phyloP scores from a whole-genome alignment of 2,797 vertebrate genomes.

The Sebastes vulpes region DNA sequence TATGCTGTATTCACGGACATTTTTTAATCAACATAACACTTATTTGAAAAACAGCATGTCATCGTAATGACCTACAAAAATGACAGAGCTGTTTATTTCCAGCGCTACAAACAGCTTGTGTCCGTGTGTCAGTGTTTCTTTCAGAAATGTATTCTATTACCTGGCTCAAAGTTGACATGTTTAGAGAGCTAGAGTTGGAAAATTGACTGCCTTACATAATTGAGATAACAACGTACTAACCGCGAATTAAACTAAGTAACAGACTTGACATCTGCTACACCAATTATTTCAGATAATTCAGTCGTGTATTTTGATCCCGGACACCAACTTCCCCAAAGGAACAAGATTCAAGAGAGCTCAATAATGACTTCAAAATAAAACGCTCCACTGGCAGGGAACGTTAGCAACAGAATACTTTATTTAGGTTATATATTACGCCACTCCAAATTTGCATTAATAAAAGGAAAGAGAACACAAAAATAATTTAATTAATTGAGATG shows the following conservation, averaged over 20 bases:
- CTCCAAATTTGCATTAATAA: not conserved
- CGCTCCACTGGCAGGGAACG: not conserved
- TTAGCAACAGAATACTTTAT: not conserved
- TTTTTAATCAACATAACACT: conserved; percentile 26
- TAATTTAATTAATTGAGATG: not conserved
- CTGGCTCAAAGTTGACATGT: conserved; percentile 8
- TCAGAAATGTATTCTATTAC: conserved; percentile 1
- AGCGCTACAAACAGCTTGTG: not conserved
- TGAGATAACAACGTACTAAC: not conserved
- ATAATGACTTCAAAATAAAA: conserved; percentile 8
- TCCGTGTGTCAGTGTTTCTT: not conserved
- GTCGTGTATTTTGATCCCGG: not conserved
- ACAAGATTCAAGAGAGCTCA: not conserved
- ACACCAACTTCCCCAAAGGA: not conserved
- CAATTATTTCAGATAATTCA: conserved; percentile 14
- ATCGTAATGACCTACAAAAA: not conserved
- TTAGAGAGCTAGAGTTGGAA: not conserved
- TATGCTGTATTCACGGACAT: conserved; percentile 9
- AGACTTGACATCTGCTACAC: not conserved
- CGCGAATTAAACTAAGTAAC: conserved; percentile 1
- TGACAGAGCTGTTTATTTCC: conserved; percentile 1
- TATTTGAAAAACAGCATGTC: conserved; percentile 9
- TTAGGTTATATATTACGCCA: not conserved
- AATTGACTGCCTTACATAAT: not conserved
- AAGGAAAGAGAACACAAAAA: not conserved